A percentile compares a stretch with the other conserved stretches of the same genome.
Evolutionary conservation across 2,888 invertebrate species (phyloP).

Genomic region (Phalera bucephala): DNA sequence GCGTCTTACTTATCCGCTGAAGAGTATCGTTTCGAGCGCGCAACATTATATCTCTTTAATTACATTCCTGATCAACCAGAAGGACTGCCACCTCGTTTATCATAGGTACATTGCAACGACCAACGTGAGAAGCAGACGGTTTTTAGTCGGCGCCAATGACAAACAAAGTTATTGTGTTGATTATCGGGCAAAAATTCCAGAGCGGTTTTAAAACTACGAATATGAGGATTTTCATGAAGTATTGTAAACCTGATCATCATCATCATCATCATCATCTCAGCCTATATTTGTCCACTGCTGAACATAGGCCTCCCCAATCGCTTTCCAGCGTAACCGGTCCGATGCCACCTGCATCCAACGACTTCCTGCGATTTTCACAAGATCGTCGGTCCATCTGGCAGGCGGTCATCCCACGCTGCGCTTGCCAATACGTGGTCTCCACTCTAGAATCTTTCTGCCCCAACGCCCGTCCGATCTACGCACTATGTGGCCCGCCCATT

Average conservation of each 20-base stretch:
- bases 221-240: conserved; percentile 1
- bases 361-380: too few species aligned
- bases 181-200: conserved; percentile 1
- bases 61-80: conserved; percentile 35
- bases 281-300: too few species aligned
- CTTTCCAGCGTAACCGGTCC: too few species aligned
- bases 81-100: conserved; percentile 36
- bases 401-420: too few species aligned
- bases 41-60: conserved; percentile 20
- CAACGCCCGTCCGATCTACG: too few species aligned
- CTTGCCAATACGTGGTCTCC: too few species aligned
- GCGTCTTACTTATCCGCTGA: conserved; percentile 10
- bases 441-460: too few species aligned
- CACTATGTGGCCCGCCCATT: too few species aligned
- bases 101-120: conserved; percentile 31
- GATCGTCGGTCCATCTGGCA: too few species aligned
- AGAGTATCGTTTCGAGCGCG: conserved; percentile 9
- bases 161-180: conserved; percentile 7
- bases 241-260: conserved; percentile 2
- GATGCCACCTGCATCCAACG: too few species aligned
- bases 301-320: too few species aligned
- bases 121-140: conserved; percentile 20
- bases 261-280: too few species aligned
- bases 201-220: conserved; percentile 8
- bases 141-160: conserved; percentile 11